phyloP scores from a whole-genome alignment of 2,113 vertebrate genomes.

The Urocynchramus pylzowi region DNA sequence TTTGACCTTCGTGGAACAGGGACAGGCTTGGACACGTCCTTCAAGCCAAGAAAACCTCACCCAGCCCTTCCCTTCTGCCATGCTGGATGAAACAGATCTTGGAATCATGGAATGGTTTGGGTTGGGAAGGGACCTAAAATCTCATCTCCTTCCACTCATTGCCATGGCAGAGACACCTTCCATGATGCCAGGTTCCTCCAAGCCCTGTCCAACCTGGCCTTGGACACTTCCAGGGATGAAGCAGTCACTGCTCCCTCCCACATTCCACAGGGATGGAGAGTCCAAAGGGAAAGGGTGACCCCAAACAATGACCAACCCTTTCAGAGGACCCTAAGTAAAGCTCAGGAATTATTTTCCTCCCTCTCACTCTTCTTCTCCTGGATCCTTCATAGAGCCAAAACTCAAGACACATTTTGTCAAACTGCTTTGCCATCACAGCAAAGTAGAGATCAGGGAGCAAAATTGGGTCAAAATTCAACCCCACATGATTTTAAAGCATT shows the following conservation, averaged over 20 bases:
- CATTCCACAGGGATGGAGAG: fast-evolving
- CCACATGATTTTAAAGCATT: background rate
- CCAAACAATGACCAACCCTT: fast-evolving
- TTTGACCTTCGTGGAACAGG: background rate
- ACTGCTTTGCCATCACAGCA: background rate
- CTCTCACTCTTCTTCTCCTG: background rate
- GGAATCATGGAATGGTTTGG: background rate
- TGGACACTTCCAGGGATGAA: background rate
- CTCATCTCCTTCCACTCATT: background rate
- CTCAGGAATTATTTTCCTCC: fast-evolving
- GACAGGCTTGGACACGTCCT: background rate
- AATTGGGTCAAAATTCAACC: background rate
- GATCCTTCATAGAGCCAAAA: background rate
- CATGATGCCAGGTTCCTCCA: fast-evolving
- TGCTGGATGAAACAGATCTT: fast-evolving
- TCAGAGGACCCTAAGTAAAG: background rate
- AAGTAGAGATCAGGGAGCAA: background rate
- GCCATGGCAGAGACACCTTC: background rate
- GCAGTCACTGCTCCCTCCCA: background rate
- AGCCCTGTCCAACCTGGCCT: fast-evolving
- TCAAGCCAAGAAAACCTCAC: background rate
- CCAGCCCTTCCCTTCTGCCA: background rate
- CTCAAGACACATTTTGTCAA: background rate
- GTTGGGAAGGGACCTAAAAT: background rate
- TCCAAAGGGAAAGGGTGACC: background rate